Evolutionary conservation across 2,113 vertebrate genomes (phyloP).

Genomic region (Sturnus vulgaris): DNA sequence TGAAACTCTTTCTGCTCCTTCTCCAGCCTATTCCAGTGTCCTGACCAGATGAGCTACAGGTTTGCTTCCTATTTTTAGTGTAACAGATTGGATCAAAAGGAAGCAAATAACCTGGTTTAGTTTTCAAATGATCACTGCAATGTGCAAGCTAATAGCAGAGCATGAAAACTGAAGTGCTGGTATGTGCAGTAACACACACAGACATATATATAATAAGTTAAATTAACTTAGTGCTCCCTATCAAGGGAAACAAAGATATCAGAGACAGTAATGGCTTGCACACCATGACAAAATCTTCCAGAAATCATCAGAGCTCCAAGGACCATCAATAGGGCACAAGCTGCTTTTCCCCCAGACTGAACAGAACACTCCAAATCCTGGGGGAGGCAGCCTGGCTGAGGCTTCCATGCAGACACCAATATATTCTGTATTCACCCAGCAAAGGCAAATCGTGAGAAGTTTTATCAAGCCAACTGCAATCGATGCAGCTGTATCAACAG

Average conservation of each 20-base stretch:
- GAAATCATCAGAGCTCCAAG: not conserved
- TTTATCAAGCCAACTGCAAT: not conserved
- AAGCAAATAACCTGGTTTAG: not conserved
- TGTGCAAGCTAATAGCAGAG: not conserved
- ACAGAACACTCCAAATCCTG: not conserved
- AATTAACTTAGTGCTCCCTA: not conserved
- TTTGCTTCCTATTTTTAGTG: not conserved
- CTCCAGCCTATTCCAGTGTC: not conserved
- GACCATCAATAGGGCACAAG: rapidly evolving
- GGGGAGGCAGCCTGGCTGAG: not conserved
- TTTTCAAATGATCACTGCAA: not conserved
- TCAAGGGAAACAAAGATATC: not conserved
- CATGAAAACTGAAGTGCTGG: not conserved
- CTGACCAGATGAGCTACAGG: not conserved
- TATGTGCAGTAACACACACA: not conserved
- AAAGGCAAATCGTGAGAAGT: not conserved
- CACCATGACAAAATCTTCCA: not conserved
- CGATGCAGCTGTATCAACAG: not conserved
- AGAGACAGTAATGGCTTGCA: not conserved
- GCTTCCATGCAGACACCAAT: not conserved
- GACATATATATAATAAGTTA: not conserved
- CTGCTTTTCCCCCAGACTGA: not conserved
- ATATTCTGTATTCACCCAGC: not conserved
- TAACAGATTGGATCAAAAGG: not conserved
- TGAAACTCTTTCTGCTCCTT: not conserved